These are phyloP conservation scores for Anthonomus grandis DNA, from an alignment of 1,140 invertebrate genomes.

Conservation along the genomic window DNA sequence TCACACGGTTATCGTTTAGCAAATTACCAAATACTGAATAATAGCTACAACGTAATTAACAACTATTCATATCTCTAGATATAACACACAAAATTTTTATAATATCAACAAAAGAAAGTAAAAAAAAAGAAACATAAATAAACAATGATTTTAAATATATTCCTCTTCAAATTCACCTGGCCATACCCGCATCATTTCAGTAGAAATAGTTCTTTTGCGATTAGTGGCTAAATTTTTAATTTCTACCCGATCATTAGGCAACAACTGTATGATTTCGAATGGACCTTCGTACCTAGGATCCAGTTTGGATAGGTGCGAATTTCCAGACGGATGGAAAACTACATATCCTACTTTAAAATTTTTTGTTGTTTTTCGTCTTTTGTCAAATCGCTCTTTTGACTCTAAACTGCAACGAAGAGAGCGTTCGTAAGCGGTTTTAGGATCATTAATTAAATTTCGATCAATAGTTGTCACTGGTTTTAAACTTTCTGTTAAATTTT, in stretches of 20 bases:
- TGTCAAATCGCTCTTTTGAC: not conserved
- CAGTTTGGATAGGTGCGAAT: not conserved
- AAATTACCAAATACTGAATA: too few species aligned
- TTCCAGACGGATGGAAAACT: constrained; percentile 7
- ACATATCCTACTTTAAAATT: constrained; percentile 5
- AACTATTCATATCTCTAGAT: too few species aligned
- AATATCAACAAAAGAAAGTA: too few species aligned
- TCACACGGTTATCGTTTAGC: too few species aligned
- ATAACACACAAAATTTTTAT: too few species aligned
- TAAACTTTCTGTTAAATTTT: not conserved
- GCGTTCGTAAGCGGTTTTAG: not conserved
- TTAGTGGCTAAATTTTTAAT: not conserved
- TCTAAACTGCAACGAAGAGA: not conserved
- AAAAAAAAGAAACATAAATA: constrained; percentile 29
- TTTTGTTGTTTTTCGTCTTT: not conserved
- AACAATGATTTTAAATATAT: not conserved
- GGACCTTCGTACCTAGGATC: not conserved
- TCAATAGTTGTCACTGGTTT: too few species aligned
- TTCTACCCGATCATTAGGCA: constrained; percentile 4
- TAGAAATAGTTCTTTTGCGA: constrained; percentile 7
- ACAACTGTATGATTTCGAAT: not conserved
- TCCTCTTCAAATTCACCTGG: not conserved
- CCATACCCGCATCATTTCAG: constrained; percentile 1
- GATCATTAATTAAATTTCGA: not conserved
- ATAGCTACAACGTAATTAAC: too few species aligned